These are phyloP conservation scores for Parazoanthus swiftii DNA, from an alignment of 92 coral and sea anemone genomes.

Conservation along the genomic window DNA sequence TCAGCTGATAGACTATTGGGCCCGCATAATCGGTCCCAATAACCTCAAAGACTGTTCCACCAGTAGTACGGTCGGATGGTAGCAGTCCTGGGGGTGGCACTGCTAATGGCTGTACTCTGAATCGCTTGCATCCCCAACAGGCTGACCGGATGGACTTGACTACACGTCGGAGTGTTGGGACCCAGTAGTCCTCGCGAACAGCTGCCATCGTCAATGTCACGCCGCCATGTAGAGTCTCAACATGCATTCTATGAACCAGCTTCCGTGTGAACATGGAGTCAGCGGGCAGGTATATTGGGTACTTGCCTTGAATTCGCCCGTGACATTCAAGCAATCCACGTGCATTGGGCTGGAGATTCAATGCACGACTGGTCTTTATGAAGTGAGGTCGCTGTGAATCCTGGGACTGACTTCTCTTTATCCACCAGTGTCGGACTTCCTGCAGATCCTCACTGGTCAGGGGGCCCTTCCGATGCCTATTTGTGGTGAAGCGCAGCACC, in stretches of 20 bases:
- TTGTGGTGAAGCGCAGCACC: slow-evolving; percentile 55
- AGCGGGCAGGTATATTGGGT: slow-evolving; percentile 50
- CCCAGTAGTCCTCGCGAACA: slow-evolving; percentile 62
- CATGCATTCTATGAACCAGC: slow-evolving; percentile 55
- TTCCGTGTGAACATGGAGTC: slow-evolving; percentile 48
- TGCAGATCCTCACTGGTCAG: too few species aligned
- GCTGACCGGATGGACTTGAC: slow-evolving; percentile 58
- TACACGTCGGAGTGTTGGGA: slow-evolving; percentile 56
- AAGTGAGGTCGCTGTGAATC: slow-evolving; percentile 49
- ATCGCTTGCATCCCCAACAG: slow-evolving; percentile 65
- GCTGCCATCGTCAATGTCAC: slow-evolving; percentile 66
- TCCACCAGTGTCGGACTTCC: slow-evolving; percentile 52
- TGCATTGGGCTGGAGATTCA: slow-evolving; percentile 49
- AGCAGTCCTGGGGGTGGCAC: slow-evolving; percentile 60
- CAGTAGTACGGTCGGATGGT: slow-evolving; percentile 52
- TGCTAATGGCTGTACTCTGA: slow-evolving; percentile 49
- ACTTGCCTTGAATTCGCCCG: slow-evolving; percentile 55
- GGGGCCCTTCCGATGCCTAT: slow-evolving; percentile 46
- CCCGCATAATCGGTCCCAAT: slow-evolving; percentile 55
- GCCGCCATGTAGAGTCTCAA: slow-evolving; percentile 62
- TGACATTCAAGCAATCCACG: slow-evolving; percentile 51
- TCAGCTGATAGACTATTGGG: slow-evolving; percentile 55
- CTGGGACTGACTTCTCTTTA: slow-evolving; percentile 39
- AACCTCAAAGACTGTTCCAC: slow-evolving; percentile 48
- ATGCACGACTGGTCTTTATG: slow-evolving; percentile 36